These are phyloP conservation scores for Gobio gobio DNA, from an alignment of 2,113 vertebrate species.

Conservation along the genomic window DNA sequence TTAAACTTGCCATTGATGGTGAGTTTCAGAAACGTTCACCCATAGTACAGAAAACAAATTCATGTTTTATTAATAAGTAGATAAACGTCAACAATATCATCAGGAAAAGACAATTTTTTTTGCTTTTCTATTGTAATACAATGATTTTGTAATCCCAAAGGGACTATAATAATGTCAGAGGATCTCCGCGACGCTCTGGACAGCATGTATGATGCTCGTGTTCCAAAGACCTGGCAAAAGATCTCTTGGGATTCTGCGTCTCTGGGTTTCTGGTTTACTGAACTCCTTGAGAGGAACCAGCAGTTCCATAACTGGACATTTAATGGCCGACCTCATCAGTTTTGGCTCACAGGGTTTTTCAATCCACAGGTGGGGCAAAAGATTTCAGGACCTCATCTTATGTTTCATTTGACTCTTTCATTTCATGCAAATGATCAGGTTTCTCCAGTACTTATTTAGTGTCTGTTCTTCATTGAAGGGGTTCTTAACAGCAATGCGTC, in stretches of 20 bases:
- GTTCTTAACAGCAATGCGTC: constrained; percentile 84
- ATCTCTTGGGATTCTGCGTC: constrained; percentile 84
- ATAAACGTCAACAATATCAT: background rate
- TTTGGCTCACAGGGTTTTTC: constrained; percentile 87
- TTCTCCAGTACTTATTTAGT: background rate
- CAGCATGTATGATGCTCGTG: constrained; percentile 80
- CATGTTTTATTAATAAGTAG: background rate
- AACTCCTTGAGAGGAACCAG: constrained; percentile 84
- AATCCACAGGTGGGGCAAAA: constrained; percentile 80
- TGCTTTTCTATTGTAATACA: constrained; percentile 1
- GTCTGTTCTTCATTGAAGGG: constrained; percentile 67
- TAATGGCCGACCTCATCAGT: constrained; percentile 76
- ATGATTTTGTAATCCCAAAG: constrained; percentile 57
- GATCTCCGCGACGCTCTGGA: constrained; percentile 83
- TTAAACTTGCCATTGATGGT: constrained; percentile 84
- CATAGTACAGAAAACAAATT: constrained; percentile 1
- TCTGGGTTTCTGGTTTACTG: constrained; percentile 87
- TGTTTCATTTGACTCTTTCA: background rate
- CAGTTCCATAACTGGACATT: constrained; percentile 81
- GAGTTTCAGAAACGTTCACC: constrained; percentile 35
- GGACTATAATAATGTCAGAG: constrained; percentile 87
- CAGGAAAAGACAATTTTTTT: background rate
- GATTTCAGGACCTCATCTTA: background rate
- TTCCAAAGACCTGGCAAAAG: constrained; percentile 80
- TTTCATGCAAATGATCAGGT: background rate